Evolutionary conservation across 1,140 invertebrate species (phyloP).

Genomic region (Leptonema lineaticorne): DNA sequence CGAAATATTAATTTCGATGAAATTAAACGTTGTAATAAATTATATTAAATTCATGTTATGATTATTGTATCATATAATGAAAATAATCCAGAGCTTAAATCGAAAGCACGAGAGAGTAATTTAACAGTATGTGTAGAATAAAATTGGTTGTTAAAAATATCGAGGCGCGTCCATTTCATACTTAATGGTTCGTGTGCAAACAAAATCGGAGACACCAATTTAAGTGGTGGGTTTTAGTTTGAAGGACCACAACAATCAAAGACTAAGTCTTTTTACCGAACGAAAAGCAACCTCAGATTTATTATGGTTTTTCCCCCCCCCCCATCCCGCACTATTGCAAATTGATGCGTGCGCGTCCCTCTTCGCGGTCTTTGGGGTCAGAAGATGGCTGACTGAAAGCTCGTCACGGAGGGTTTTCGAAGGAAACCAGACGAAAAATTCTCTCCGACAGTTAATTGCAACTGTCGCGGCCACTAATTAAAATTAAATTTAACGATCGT

Average conservation of each 20-base stretch:
- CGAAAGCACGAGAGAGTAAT: too few species aligned
- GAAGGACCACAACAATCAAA: slow-evolving; percentile 38
- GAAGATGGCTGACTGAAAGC: slow-evolving; percentile 5
- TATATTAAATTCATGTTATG: too few species aligned
- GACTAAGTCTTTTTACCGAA: slow-evolving; percentile 22
- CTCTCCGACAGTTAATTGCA: slow-evolving; percentile 1
- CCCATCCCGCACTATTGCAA: background rate
- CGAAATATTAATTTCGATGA: too few species aligned
- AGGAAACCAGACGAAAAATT: background rate
- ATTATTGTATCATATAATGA: too few species aligned
- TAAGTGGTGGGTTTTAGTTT: slow-evolving; percentile 22
- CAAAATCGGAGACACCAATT: slow-evolving; percentile 5
- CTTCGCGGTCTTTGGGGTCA: slow-evolving; percentile 26
- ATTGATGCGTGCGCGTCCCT: slow-evolving; percentile 27
- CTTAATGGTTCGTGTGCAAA: background rate
- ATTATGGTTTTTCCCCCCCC: slow-evolving; percentile 34
- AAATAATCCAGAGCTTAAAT: too few species aligned
- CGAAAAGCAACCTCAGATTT: slow-evolving; percentile 35
- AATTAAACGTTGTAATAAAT: too few species aligned
- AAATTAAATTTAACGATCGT: slow-evolving; percentile 11
- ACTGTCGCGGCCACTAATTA: slow-evolving; percentile 6
- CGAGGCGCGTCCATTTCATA: too few species aligned
- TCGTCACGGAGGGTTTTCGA: slow-evolving; percentile 3
- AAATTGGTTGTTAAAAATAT: too few species aligned
- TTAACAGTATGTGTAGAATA: too few species aligned